Conservation (phyloP, 2,113 vertebrate species). For the Eurypyga helias region DNA sequence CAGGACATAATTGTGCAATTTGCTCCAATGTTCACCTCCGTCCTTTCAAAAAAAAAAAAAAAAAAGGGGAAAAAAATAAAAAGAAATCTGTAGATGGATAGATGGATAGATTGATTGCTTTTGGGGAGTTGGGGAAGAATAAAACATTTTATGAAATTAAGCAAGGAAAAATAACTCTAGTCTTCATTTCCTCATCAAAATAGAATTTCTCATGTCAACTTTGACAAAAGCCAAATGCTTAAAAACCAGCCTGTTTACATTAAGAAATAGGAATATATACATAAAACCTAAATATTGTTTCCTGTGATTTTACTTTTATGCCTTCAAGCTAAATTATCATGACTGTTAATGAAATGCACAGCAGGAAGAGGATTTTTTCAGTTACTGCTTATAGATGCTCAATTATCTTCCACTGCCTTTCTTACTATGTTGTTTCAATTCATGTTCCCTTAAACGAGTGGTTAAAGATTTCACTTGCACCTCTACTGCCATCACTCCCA, state of each 20-base stretch:
- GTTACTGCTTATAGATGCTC: not conserved
- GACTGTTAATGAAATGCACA: not conserved
- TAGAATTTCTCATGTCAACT: not conserved
- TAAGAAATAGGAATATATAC: not conserved
- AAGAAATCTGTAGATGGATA: too few relatives aligned
- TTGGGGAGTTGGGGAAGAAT: not conserved
- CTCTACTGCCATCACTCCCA: not conserved
- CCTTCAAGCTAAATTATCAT: not conserved
- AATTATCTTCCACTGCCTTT: not conserved
- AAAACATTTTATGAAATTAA: not conserved
- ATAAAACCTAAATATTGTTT: not conserved
- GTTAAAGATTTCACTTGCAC: not conserved
- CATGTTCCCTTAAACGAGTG: not conserved
- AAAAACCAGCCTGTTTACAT: not conserved
- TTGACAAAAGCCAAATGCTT: not conserved
- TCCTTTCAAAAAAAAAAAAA: not conserved
- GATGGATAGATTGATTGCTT: too few relatives aligned
- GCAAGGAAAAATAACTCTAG: not conserved
- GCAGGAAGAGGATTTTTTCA: not conserved
- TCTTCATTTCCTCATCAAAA: not conserved
- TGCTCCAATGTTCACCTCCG: not conserved
- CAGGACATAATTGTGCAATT: not conserved
- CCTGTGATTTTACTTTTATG: not conserved
- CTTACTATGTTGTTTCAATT: not conserved
- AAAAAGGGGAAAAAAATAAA: too few relatives aligned